phyloP scores from a whole-genome alignment of 1,140 invertebrate species.

The Cydia pomonella region DNA sequence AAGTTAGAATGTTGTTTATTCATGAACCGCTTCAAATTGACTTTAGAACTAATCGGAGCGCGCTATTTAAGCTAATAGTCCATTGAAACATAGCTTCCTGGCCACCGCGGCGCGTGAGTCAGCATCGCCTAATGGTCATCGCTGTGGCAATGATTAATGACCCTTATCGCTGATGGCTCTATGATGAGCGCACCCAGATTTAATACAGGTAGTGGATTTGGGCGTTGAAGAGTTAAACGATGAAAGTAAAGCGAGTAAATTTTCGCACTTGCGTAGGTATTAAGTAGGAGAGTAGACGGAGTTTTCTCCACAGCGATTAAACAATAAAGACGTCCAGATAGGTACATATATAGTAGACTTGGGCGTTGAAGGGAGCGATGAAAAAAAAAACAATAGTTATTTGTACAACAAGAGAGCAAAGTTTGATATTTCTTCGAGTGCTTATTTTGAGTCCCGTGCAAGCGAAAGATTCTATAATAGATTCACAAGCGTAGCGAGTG shows the following conservation, averaged over 20 bases:
- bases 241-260: background rate
- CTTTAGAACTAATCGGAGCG: slow-evolving; percentile 36
- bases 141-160: slow-evolving; percentile 73
- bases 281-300: background rate
- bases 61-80: slow-evolving; percentile 46
- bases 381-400: no score
- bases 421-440: no score
- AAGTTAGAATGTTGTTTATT: background rate
- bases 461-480: no score
- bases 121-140: slow-evolving; percentile 74
- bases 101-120: slow-evolving; percentile 68
- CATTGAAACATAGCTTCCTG: slow-evolving; percentile 49
- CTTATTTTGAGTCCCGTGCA: no score
- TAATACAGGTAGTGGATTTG: slow-evolving; percentile 5
- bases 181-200: slow-evolving; percentile 59
- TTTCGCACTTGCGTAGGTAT: background rate
- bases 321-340: background rate
- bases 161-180: slow-evolving; percentile 72
- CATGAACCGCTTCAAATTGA: slow-evolving; percentile 5
- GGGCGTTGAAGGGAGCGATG: no score
- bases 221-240: slow-evolving; percentile 34
- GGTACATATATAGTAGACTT: no score
- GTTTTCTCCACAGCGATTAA: background rate
- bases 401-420: no score
- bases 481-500: no score